Evolutionary conservation across 2,113 vertebrate genomes (phyloP).

Genomic region (Planiliza haematocheilus): DNA sequence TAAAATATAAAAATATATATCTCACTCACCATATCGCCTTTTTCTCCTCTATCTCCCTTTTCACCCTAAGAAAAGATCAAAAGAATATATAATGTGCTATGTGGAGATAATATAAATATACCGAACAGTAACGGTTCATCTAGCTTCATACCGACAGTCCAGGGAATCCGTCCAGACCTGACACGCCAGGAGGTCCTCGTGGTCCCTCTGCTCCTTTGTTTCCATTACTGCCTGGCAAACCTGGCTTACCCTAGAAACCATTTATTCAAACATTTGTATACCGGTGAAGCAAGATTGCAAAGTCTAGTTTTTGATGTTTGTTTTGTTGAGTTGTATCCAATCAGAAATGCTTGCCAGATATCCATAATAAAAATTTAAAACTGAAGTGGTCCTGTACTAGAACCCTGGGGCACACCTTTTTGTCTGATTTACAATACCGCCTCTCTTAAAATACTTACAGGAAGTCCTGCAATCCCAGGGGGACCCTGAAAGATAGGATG

Average conservation of each 20-base stretch:
- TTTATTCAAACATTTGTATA: neutral
- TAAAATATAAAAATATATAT: neutral
- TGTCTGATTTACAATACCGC: too few relatives aligned
- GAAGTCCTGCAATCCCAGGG: constrained; percentile 78
- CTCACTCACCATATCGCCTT: constrained; percentile 86
- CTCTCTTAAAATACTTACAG: constrained; percentile 73
- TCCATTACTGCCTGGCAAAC: constrained; percentile 76
- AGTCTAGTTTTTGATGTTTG: too few relatives aligned
- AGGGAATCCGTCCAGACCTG: constrained; percentile 85
- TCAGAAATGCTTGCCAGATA: too few relatives aligned
- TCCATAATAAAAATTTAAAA: too few relatives aligned
- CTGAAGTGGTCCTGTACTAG: too few relatives aligned
- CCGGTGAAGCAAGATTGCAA: too few relatives aligned
- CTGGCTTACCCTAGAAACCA: constrained; percentile 74
- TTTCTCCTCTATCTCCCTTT: constrained; percentile 87
- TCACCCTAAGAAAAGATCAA: constrained; percentile 83
- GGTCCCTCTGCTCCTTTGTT: constrained; percentile 81
- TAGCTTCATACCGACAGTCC: constrained; percentile 82
- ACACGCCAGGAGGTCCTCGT: constrained; percentile 83
- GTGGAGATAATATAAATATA: neutral
- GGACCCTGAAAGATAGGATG: constrained; percentile 72
- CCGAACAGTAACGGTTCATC: neutral
- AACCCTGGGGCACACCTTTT: too few relatives aligned
- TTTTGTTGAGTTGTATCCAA: too few relatives aligned
- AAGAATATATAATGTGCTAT: neutral